Evolutionary conservation across 2,888 invertebrate species (phyloP).

Genomic region (Petrolisthes manimaculis): DNA sequence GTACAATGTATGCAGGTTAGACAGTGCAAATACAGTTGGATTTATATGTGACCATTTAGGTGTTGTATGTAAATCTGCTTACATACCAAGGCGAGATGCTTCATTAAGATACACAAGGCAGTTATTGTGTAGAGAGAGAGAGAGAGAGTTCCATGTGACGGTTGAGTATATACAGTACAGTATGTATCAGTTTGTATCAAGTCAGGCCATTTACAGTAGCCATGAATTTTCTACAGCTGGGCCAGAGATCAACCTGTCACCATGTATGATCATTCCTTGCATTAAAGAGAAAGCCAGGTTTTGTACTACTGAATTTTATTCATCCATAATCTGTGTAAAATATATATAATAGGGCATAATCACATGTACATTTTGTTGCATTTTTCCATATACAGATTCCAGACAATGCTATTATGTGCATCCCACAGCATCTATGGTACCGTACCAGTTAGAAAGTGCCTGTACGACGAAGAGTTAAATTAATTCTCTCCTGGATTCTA

Average conservation of each 20-base stretch:
- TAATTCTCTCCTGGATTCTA: no score
- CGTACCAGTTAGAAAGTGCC: no score
- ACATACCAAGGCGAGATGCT: no score
- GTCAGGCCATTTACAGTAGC: constrained; percentile 19
- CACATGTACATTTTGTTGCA: no score
- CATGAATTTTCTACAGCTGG: constrained; percentile 38
- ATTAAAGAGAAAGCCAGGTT: constrained; percentile 37
- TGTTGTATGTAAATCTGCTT: no score
- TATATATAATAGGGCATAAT: background rate
- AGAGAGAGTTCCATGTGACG: background rate
- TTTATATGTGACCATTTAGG: no score
- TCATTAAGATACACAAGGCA: no score
- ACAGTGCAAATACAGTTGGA: background rate
- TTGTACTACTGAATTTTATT: constrained; percentile 2
- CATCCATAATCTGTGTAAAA: background rate
- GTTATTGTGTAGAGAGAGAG: background rate
- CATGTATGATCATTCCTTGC: constrained; percentile 48
- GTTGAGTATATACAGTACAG: constrained; percentile 13
- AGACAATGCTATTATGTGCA: no score
- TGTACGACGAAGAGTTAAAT: no score
- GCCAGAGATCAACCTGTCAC: constrained; percentile 27
- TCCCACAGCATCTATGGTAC: no score
- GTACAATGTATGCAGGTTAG: background rate
- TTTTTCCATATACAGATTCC: no score
- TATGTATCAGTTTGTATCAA: constrained; percentile 14